Base-by-base conservation (phyloP, 2,888 invertebrate species). In the Synergus itoensis region DNA sequence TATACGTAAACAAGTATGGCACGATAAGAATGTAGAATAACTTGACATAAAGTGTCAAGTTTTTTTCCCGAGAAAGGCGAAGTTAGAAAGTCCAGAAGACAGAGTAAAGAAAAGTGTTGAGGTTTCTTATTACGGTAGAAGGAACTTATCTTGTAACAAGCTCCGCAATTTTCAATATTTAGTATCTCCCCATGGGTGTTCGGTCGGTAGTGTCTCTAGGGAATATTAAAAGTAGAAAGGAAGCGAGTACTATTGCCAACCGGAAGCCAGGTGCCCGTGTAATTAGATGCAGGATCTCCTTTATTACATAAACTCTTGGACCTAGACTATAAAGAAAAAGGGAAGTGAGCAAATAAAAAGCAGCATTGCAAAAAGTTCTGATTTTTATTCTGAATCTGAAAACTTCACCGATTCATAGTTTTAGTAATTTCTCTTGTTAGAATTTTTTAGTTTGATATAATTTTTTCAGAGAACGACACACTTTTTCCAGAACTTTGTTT, bases 151-250 rank as follows among this genome's bases (percentile, higher is more conserved):
- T 43, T 62, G 45, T 63, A 63, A 65, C 53, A 60, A 76, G 65
- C 43, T 48, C 36, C 21, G 43, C 28, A 76, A 76, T 76, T 79
- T 76, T 40, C 67, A 76, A 76, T 79, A 79, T 76, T 76, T 76
- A 64, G 43, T 76, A 48, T 28, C 65, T 60, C 63, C 48, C 4
- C 12, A 73, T 45, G 45, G 73, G 28, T 48, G 73, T 73, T 48
- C 48, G 48, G 4, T 11, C n/a, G 43, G 21, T 40, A 16, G 76
- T 45, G 48, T 43, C 76, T 48, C 67, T 53, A 14, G 45, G 36
- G 67, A 77, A 77, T 80, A 80, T 80, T 80, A 77, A 80, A 77
- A 77, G 77, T 53, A 63, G 77, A 63, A 63, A 41, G 73, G 45
- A 77, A 77, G 79, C 73, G 73, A n/a, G 79, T 16, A 65, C 53